Evolutionary conservation across 2,113 vertebrate genomes (phyloP), one percentile per base, ranked within the genome.

Genomic region (Craseonycteris thonglongyai): DNA sequence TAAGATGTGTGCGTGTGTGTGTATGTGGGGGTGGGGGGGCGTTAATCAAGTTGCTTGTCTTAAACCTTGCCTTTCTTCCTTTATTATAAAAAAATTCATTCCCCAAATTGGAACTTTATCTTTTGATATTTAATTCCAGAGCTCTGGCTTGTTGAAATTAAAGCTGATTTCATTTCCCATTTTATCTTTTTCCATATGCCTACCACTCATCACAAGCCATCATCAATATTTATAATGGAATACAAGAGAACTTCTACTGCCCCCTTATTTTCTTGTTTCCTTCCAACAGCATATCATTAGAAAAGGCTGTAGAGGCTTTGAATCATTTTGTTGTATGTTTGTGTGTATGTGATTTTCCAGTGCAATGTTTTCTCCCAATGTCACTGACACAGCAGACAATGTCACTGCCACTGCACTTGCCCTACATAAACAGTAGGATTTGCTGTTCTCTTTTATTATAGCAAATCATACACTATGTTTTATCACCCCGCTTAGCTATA

Each of bases 401-500:
- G 84, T 87, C 91, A 66, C 15, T 63, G 65, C 38, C 80, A 82
- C 45, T 58, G 49, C 7, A 82, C 61, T 96, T 95, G 88, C 59
- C 81, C 94, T 95, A 94, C 76, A 96, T 93, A 90, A 93, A 78
- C 61, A 88, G 82, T 59, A 65, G 56, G 69, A 86, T 74, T 90
- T 84, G 38, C 56, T 79, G n/a, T 58, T 90, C 45, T 86, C 49
- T 51, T 94, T 94, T 74, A 84, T 89, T 91, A 26, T 87, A 72
- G 78, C 26, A 94, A 93, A 82, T 72, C 75, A 78, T 78, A 87
- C 8, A 18, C 59, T 74, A 40, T 86, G 42, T 40, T 94, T 91
- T 96, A 84, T 94, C 93, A 93, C 24, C 69, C 59, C 30, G 51
- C 59, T 88, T 92, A 69, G 49, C 80, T 94, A 96, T 91, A 97